A percentile compares a stretch with the other conserved stretches of the same genome.
These are phyloP conservation scores for Henicopernis longicauda DNA, from an alignment of 2,113 vertebrate genomes.

Conservation along the genomic window DNA sequence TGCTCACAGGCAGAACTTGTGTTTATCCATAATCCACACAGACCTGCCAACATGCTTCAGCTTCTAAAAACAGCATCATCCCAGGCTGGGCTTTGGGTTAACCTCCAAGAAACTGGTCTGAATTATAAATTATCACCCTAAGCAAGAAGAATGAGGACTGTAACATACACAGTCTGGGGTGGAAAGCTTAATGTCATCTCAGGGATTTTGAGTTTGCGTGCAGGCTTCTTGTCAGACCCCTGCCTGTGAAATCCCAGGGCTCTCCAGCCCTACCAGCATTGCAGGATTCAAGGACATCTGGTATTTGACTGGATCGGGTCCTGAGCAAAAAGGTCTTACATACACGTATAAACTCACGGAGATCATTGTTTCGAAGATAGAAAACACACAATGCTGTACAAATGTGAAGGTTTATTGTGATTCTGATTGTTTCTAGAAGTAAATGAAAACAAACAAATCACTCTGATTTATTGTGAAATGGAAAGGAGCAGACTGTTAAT, in stretches of 20 bases:
- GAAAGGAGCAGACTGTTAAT: background rate
- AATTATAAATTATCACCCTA: background rate
- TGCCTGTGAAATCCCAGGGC: background rate
- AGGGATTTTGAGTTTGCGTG: background rate
- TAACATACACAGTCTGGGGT: rapidly evolving
- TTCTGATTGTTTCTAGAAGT: background rate
- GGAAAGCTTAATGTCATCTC: background rate
- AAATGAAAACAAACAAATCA: background rate
- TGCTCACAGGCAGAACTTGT: background rate
- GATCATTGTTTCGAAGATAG: background rate
- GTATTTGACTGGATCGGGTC: background rate
- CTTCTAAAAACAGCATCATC: no score
- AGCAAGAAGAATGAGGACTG: rapidly evolving
- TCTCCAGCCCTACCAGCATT: background rate
- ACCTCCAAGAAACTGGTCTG: background rate
- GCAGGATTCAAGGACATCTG: background rate
- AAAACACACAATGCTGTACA: background rate
- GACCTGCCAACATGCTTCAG: background rate
- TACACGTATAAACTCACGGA: rapidly evolving
- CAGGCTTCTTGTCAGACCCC: background rate
- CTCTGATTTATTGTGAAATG: background rate
- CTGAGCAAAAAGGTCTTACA: background rate
- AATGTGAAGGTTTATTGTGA: background rate
- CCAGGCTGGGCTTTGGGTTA: background rate
- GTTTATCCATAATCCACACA: no score